phyloP scores from a whole-genome alignment of 1,140 invertebrate species.

The Cyclargus thomasi region DNA sequence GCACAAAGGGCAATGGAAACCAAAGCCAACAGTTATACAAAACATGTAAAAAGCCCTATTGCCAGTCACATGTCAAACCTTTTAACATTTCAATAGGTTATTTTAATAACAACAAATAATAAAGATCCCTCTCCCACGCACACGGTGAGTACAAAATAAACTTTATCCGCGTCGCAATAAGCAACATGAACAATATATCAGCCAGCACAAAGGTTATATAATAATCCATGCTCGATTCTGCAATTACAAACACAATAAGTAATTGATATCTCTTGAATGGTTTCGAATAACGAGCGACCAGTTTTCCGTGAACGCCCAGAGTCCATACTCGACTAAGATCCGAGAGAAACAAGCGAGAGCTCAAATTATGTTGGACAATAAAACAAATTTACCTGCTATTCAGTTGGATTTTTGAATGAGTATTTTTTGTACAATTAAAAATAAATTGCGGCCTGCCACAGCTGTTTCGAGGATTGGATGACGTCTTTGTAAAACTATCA shows the following conservation, averaged over 20 bases:
- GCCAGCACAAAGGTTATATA: constrained; percentile 42
- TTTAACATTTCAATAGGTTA: constrained; percentile 37
- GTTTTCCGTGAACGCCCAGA: constrained; percentile 18
- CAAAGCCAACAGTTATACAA: constrained; percentile 15
- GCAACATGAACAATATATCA: constrained; percentile 16
- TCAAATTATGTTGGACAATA: constrained; percentile 34
- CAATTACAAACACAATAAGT: constrained; percentile 54
- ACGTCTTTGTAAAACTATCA: constrained; percentile 43
- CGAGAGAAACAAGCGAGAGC: constrained; percentile 21
- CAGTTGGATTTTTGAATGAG: constrained; percentile 51
- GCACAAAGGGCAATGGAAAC: background rate
- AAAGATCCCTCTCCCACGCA: constrained; percentile 42
- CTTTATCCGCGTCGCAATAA: constrained; percentile 20
- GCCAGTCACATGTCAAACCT: constrained; percentile 39
- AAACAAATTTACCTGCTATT: constrained; percentile 55
- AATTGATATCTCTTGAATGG: constrained; percentile 56
- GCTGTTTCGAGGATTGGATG: constrained; percentile 40
- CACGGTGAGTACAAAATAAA: constrained; percentile 8
- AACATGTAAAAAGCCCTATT: constrained; percentile 25
- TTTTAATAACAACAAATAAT: constrained; percentile 39
- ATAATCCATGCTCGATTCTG: constrained; percentile 53
- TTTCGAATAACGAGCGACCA: constrained; percentile 45
- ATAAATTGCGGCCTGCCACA: constrained; percentile 43
- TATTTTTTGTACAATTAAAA: constrained; percentile 49
- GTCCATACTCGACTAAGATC: constrained; percentile 1